These are phyloP conservation scores for Lethrus apterus DNA, from an alignment of 1,140 invertebrate genomes.

Conservation along the genomic window DNA sequence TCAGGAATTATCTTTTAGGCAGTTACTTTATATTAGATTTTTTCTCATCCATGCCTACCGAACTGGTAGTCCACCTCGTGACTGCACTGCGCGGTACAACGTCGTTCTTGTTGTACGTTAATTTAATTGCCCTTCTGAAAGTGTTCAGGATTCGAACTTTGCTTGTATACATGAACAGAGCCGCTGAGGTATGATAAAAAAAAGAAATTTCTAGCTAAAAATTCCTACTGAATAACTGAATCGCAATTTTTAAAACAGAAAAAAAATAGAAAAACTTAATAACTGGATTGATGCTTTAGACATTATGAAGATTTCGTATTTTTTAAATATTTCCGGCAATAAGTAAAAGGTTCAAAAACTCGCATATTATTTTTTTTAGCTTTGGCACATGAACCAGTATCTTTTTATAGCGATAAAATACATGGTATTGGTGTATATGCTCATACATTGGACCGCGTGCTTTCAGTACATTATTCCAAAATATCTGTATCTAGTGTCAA, in stretches of 20 bases:
- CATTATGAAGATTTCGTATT: not conserved
- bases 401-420: not conserved
- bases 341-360: not conserved
- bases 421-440: not conserved
- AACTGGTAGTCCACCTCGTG: not conserved
- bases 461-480: conserved; percentile 2
- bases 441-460: conserved; percentile 13
- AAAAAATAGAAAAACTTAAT: not conserved
- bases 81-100: not conserved
- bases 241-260: not conserved
- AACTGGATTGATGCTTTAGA: not conserved
- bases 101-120: not conserved
- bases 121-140: conserved; percentile 1
- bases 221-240: not conserved
- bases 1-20: conserved; percentile 8
- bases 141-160: not conserved
- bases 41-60: conserved; percentile 9
- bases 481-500: not conserved
- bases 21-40: conserved; percentile 1
- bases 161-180: not conserved
- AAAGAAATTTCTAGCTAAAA: not conserved
- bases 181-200: not conserved
- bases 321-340: not conserved
- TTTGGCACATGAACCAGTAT: conserved; percentile 3
- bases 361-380: not conserved